phyloP scores from a whole-genome alignment of 2,888 invertebrate species.

The Hanleya hanleyi region DNA sequence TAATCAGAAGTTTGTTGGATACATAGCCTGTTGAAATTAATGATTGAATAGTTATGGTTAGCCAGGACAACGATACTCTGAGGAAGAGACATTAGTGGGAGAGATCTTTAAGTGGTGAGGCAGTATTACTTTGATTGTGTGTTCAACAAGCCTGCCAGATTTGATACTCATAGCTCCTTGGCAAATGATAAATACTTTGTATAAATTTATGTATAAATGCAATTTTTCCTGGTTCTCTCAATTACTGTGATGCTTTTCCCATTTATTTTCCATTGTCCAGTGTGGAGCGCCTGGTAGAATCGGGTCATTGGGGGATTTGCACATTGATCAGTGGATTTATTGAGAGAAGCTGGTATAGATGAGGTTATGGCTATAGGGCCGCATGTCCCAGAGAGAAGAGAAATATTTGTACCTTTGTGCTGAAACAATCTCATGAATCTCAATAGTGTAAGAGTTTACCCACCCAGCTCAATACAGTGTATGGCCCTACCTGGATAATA shows the following conservation, averaged over 20 bases:
- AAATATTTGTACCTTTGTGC: background rate
- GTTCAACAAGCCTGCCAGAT: conserved; percentile 1
- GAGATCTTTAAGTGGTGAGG: background rate
- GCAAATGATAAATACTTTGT: conserved; percentile 7
- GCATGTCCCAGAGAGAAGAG: background rate
- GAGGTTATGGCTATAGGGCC: background rate
- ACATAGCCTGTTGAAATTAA: too few relatives aligned
- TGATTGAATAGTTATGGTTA: too few relatives aligned
- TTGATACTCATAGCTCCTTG: background rate
- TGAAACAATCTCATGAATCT: background rate
- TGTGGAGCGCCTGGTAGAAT: background rate
- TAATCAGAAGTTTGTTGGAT: too few relatives aligned
- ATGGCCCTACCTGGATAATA: background rate
- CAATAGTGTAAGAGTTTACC: background rate
- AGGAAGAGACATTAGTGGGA: too few relatives aligned
- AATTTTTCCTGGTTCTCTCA: background rate
- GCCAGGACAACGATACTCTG: too few relatives aligned
- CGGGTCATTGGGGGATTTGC: background rate
- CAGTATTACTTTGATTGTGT: background rate
- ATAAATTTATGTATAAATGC: conserved; percentile 3
- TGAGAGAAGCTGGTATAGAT: background rate
- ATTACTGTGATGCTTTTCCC: conserved; percentile 10
- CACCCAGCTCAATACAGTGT: background rate
- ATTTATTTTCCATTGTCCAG: conserved; percentile 10
- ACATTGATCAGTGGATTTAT: conserved; percentile 7